Conservation (phyloP, 2,888 invertebrate species). For the Embidobia sp. region DNA sequence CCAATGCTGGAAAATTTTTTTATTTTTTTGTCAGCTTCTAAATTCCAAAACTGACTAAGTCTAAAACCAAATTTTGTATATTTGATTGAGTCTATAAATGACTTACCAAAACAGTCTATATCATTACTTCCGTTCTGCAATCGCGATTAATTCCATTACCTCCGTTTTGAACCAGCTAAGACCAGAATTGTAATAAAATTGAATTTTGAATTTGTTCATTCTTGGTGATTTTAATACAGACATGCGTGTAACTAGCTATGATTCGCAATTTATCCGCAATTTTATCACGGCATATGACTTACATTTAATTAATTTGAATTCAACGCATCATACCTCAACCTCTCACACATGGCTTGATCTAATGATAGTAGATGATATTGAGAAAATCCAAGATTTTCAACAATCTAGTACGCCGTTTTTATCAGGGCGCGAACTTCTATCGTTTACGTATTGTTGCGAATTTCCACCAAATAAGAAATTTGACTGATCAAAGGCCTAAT, state of each 20-base stretch:
- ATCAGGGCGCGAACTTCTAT: not conserved
- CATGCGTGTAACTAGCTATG: not conserved
- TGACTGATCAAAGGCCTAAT: not conserved
- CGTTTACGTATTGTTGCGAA: not conserved
- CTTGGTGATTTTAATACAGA: conserved; percentile 6
- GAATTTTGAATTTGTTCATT: not conserved
- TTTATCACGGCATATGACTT: not conserved
- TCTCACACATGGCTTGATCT: not conserved
- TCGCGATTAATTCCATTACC: no score
- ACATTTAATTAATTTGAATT: not conserved
- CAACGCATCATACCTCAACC: not conserved
- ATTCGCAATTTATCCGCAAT: not conserved
- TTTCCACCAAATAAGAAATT: no score
- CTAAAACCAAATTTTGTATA: no score
- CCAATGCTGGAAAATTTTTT: no score
- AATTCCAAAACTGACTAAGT: no score
- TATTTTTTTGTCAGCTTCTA: no score
- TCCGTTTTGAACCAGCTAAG: no score
- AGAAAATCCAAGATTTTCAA: not conserved
- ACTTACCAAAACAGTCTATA: no score
- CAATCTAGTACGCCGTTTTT: not conserved
- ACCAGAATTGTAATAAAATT: no score
- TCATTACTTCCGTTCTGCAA: no score
- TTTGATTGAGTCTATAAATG: no score
- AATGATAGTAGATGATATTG: not conserved